phyloP scores from a whole-genome alignment of 2,113 vertebrate species.

The Probosciger aterrimus region DNA sequence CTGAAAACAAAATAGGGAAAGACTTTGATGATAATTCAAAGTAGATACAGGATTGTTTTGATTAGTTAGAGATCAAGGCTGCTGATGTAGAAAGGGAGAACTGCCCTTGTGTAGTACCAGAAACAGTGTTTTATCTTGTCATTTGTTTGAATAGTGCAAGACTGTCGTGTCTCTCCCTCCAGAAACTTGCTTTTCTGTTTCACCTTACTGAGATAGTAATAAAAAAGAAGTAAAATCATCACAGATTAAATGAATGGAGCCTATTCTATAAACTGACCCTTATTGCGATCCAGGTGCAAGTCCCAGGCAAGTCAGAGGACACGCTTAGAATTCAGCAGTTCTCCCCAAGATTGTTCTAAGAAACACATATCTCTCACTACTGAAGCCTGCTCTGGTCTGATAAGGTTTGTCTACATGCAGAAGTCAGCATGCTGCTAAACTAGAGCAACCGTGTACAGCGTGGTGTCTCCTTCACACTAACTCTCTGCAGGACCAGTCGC shows the following conservation, averaged over 20 bases:
- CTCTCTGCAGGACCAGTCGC: not conserved
- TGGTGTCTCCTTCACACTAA: not conserved
- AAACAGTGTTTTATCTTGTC: not conserved
- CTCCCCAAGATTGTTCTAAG: constrained; percentile 2
- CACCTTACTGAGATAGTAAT: not conserved
- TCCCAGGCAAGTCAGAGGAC: not conserved
- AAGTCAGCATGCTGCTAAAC: not conserved
- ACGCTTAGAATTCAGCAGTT: not conserved
- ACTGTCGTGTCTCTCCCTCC: not conserved
- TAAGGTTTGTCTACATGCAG: constrained; percentile 39
- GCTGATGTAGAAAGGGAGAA: not conserved
- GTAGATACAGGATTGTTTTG: not conserved
- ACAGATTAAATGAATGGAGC: not conserved
- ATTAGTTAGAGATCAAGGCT: not conserved
- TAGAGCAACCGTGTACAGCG: not conserved
- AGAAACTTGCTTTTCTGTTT: not conserved
- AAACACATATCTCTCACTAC: not conserved
- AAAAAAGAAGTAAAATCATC: not conserved
- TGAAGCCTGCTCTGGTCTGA: constrained; percentile 31
- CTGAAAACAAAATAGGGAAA: not conserved
- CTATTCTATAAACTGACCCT: not conserved
- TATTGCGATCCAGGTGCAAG: not conserved
- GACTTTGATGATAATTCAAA: not conserved
- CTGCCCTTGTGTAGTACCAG: not conserved
- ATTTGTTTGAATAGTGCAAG: not conserved